Evolutionary conservation across 2,888 invertebrate genomes (phyloP).

Genomic region (Stramonita haemastoma): DNA sequence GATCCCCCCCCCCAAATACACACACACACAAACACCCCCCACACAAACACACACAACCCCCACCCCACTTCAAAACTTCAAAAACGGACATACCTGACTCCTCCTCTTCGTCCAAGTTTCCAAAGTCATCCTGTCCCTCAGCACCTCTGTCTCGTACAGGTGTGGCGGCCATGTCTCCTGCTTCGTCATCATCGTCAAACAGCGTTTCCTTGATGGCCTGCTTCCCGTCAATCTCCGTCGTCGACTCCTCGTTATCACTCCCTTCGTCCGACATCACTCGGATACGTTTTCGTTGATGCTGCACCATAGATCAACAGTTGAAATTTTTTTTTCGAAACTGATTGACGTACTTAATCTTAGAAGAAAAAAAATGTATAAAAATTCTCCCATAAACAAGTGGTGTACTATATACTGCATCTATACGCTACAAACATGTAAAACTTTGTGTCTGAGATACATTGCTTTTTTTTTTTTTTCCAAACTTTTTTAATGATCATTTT

Average conservation of each 20-base stretch:
- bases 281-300: conserved; percentile 73
- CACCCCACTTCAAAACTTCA: too few species aligned
- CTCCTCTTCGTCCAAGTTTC: conserved; percentile 86
- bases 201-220: conserved; percentile 75
- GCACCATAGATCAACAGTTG: conserved; percentile 34
- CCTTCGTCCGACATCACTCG: conserved; percentile 74
- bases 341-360: not conserved
- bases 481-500: too few species aligned
- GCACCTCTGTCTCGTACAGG: conserved; percentile 58
- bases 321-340: not conserved
- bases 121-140: conserved; percentile 84
- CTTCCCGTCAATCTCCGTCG: conserved; percentile 64
- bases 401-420: too few species aligned
- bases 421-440: too few species aligned
- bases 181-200: conserved; percentile 73
- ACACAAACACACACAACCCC: too few species aligned
- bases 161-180: conserved; percentile 59
- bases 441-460: too few species aligned
- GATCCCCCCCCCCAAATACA: too few species aligned
- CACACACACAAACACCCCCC: not conserved
- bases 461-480: too few species aligned
- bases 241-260: conserved; percentile 71
- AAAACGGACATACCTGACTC: conserved; percentile 56
- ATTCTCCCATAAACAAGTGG: too few species aligned
- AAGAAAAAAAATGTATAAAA: not conserved